These are phyloP conservation scores for Momotus momota DNA, from an alignment of 2,797 vertebrate species.

Conservation along the genomic window DNA sequence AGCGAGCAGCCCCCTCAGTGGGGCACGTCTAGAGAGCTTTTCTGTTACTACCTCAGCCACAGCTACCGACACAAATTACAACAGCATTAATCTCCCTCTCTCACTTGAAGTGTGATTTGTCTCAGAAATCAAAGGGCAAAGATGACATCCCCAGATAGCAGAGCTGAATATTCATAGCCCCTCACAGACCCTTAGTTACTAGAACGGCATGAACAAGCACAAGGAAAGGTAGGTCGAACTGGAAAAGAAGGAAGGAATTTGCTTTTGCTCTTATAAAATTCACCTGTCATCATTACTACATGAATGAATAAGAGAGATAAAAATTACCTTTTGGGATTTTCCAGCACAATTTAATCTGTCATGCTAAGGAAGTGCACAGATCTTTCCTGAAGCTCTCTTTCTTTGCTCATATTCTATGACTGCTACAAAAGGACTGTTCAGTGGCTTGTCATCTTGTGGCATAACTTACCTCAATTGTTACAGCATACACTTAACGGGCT, in stretches of 20 bases:
- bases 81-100: neutral
- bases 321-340: neutral
- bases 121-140: neutral
- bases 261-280: neutral
- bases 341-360: neutral
- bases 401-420: neutral
- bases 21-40: accelerated
- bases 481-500: neutral
- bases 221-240: neutral
- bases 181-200: neutral
- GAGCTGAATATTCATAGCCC: neutral
- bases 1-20: neutral
- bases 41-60: neutral
- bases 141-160: neutral
- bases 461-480: neutral
- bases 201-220: neutral
- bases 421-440: neutral
- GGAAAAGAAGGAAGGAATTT: neutral
- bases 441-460: neutral
- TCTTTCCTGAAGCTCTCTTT: neutral
- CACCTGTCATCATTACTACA: neutral
- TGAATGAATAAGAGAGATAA: neutral
- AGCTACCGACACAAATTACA: neutral
- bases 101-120: neutral
- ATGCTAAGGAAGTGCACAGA: neutral